Base-by-base conservation (phyloP, 1,140 invertebrate species). In the Bombyx mandarina region DNA sequence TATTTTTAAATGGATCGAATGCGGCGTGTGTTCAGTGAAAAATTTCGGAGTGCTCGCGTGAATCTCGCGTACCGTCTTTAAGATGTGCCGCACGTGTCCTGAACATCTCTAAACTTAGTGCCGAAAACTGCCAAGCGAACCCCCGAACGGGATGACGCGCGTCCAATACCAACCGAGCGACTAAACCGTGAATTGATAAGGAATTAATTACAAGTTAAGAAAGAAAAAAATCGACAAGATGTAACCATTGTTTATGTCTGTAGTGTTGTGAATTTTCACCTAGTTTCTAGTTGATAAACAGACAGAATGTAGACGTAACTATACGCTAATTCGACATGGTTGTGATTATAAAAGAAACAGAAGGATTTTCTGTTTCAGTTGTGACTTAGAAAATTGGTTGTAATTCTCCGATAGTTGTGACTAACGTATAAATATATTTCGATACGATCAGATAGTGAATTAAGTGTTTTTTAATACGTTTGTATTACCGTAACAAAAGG, bases 261-360 rank as follows among this genome's bases (percentile, higher is more conserved):
- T 75, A 74, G 83, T 85, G 83, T 86, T 86, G 83, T 85, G 83
- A 86, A 78, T 82, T 75, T 71, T 65, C 79, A 77, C 61, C 66
- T 61, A 35, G 54, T 48, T 66, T 64, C 58, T 64, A 69, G 52
- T 58, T 62, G 57, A 62, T 66, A 72, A 62, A 62, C 54, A 57
- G 52, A 61, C 63, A 35, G 26, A 62, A 79, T 80, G 73, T 78
- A 79, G 73, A 46, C 44, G 56, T 47, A 62, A 48, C 22, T 8
- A 43, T 59, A 60, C 54, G 60, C 54, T 52, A 75, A 69, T 75
- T 55, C 57, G 67, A 60, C 56, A 68, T 74, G 81, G 81, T 84
- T 84, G 81, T 84, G 81, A 84, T 78, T 70, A 66, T 18, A 69
- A 62, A 64, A 74, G 56, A 71, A 45, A 62, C 47, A 51, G 68